These are phyloP conservation scores for Papilio xuthus DNA, from an alignment of 1,140 invertebrate genomes.

Conservation along the genomic window DNA sequence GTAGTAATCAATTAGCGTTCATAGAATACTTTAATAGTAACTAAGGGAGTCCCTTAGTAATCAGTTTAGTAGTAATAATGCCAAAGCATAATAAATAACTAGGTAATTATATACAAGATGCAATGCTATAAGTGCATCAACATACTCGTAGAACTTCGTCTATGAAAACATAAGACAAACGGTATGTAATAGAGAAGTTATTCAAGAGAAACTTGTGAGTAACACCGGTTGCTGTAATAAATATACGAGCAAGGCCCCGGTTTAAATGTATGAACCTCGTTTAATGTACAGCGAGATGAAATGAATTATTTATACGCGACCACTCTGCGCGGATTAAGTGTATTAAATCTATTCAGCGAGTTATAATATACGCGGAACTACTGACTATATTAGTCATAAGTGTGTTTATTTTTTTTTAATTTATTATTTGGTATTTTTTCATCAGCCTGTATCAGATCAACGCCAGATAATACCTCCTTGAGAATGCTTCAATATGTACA, in stretches of 20 bases:
- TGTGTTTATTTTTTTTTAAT: background rate
- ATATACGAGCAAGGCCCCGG: background rate
- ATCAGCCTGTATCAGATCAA: background rate
- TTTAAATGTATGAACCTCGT: slow-evolving; percentile 34
- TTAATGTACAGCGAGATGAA: slow-evolving; percentile 22
- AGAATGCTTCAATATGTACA: too few species aligned
- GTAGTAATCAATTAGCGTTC: too few species aligned
- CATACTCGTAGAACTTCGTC: background rate
- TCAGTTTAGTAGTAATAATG: too few species aligned
- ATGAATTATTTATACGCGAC: slow-evolving; percentile 36
- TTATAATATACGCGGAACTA: slow-evolving; percentile 5
- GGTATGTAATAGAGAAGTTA: slow-evolving; percentile 7
- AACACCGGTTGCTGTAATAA: slow-evolving; percentile 34
- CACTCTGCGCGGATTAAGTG: background rate
- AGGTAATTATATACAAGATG: background rate
- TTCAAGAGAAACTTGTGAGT: background rate
- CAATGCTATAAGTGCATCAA: background rate
- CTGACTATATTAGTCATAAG: background rate
- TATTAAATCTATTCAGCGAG: slow-evolving; percentile 7
- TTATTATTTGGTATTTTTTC: background rate
- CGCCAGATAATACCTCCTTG: background rate
- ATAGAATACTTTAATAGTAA: too few species aligned
- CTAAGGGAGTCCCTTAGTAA: too few species aligned
- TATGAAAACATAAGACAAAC: background rate
- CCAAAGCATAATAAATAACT: too few species aligned